phyloP scores from a whole-genome alignment of 1,140 invertebrate genomes.

The Drosophila bifasciata region DNA sequence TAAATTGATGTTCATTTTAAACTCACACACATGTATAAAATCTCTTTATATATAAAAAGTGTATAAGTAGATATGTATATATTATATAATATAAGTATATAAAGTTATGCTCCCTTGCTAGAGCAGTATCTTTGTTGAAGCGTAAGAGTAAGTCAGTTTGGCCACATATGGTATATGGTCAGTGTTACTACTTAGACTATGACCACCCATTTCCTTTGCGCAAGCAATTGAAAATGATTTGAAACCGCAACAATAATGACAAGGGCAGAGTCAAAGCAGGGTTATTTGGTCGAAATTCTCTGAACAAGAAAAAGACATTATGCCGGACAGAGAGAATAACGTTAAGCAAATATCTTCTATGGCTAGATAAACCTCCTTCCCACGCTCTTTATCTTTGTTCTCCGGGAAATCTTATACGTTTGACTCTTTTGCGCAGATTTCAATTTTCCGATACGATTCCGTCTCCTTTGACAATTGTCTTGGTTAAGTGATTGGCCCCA shows the following conservation, averaged over 20 bases:
- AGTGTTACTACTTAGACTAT: slow-evolving; percentile 82
- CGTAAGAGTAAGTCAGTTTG: slow-evolving; percentile 74
- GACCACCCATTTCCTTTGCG: slow-evolving; percentile 76
- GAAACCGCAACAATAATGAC: slow-evolving; percentile 19
- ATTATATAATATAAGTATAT: no score
- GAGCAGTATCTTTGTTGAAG: slow-evolving; percentile 60
- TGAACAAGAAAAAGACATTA: slow-evolving; percentile 75
- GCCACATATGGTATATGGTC: slow-evolving; percentile 50
- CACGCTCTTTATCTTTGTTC: slow-evolving; percentile 18
- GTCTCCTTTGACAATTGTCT: slow-evolving; percentile 65
- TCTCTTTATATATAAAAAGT: no score
- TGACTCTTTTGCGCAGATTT: slow-evolving; percentile 68
- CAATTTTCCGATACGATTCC: slow-evolving; percentile 78
- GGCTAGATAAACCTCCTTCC: slow-evolving; percentile 37
- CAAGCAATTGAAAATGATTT: slow-evolving; percentile 81
- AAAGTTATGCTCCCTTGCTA: no score
- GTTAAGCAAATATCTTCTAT: slow-evolving; percentile 80
- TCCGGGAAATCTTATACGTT: slow-evolving; percentile 65
- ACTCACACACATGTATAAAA: no score
- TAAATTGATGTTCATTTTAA: no score
- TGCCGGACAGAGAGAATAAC: slow-evolving; percentile 77
- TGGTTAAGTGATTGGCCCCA: slow-evolving; percentile 44
- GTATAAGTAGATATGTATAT: no score
- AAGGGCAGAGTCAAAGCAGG: slow-evolving; percentile 70
- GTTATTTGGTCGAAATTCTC: slow-evolving; percentile 79